Evolutionary conservation across 2,888 invertebrate species (phyloP).

Genomic region (Callimorpha dominula): DNA sequence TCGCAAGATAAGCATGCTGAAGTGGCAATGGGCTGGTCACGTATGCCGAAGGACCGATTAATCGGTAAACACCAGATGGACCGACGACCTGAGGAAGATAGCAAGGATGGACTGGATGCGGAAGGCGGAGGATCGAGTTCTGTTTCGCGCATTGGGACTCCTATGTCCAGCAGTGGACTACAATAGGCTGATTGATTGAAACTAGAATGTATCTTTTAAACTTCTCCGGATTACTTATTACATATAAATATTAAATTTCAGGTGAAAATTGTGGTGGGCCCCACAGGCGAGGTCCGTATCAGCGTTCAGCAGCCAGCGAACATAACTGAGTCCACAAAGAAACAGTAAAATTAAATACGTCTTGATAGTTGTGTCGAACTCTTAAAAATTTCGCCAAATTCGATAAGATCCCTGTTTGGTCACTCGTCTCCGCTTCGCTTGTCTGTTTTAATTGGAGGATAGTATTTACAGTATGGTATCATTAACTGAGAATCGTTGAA

Average conservation of each 20-base stretch:
- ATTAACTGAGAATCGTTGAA: background rate
- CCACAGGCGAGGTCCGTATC: constrained; percentile 71
- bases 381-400: constrained; percentile 19
- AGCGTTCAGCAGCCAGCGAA: constrained; percentile 67
- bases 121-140: no score
- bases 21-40: no score
- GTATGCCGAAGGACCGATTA: no score
- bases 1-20: no score
- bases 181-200: no score
- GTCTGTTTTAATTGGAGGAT: constrained; percentile 18
- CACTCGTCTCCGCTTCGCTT: constrained; percentile 28
- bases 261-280: constrained; percentile 81
- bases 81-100: no score
- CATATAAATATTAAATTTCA: constrained; percentile 48
- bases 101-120: no score
- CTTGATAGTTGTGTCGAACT: constrained; percentile 21
- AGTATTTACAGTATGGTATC: background rate
- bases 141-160: no score
- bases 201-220: background rate
- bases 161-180: no score
- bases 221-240: background rate
- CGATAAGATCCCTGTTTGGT: constrained; percentile 23
- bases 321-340: constrained; percentile 46
- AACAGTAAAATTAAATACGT: constrained; percentile 34
- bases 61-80: no score